Evolutionary conservation across 2,797 vertebrate species (phyloP), one percentile per base, ranked within the genome.

Genomic region (Lophius americanus): DNA sequence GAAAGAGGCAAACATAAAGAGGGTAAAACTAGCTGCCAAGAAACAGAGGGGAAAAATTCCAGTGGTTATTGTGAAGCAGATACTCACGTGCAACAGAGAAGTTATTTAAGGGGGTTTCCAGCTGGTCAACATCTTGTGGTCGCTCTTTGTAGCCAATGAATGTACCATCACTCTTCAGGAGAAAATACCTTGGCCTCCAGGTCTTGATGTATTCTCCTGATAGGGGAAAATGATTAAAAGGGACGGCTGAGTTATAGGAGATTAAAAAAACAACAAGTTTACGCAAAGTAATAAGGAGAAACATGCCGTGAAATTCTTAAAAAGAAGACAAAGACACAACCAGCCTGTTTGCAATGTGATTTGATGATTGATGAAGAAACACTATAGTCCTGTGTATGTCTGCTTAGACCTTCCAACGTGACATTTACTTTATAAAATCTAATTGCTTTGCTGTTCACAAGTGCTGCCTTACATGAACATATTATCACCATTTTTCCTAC

Each of bases 181-280:
- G 92, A 87, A 99, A 99, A 92, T 99, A 99, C 51, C 97, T 93
- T 0, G 97, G 96, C 89, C 97, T 95, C 98, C 98, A 99, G 55
- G 97, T 98, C 77, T 98, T 99, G 89, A 99, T 99, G 89, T 98
- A 98, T 78, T 99, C 97, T 88, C 97, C 98, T 99, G 85, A 85
- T 75, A 79, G 51, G 51, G 78, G 53, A 81, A 48, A 81, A 52
- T 80, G 39, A 73, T 73, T 60, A 56, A 73, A 64, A 49, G 50
- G 10, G 49, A 41, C 9, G 3, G 52, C 4, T 58, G 51, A 70
- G 67, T 67, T 46, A 60, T 0, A 23, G 2, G 46, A 64, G 36
- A 55, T n/a, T 0, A 57, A 66, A 64, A 64, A 14, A 46, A 70
- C 79, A 66, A 35, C 4, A 51, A 62, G 59, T 62, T 23, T 37